Evolutionary conservation across 1,140 invertebrate genomes (phyloP), one percentile per base, ranked within the genome.

Genomic region (Cardiocondyla obscurior): DNA sequence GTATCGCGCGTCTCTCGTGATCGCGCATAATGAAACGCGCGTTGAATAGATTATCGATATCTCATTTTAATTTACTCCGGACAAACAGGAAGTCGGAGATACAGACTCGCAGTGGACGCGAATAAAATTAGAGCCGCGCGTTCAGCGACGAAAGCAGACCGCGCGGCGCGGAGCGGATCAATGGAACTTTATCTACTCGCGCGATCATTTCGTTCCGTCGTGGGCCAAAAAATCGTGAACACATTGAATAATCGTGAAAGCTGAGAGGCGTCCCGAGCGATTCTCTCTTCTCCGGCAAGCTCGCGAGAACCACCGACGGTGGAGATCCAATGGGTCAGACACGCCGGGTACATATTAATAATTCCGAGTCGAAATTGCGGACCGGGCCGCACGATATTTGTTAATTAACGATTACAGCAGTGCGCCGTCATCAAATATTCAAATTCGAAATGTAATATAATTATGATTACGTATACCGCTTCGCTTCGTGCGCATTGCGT

Each of bases 141-240:
- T 79, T 30, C 62, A 67, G 62, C 69, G 46, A 79, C 55, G 55
- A 53, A 79, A 67, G 46, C 69, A 22, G 30, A 39, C 62, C 46
- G 33, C 60, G 8, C 39, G 22, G 19, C 60, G 10, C 60, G 62
- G 46, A 14, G 19, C 46, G 36, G 74, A 69, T 79, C 62, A 33
- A 79, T 79, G 74, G 46, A 46, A 79, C 33, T 79, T 79, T 79
- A 69, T 79, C 46, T 33, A 67, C 62, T 69, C 16, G 19, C 36
- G 16, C 74, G 74, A 79, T 79, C 69, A 79, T 67, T 46, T 53
- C 62, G 46, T 79, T 69, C 69, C 62, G 55, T 62, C 62, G 28
- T 28, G 12, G 19, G 22, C 36, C 22, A 10, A 28, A 67, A 33
- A 67, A n/a, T n/a, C 4, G 22, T 16, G 30, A 4, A 19, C 39